phyloP scores from a whole-genome alignment of 1,140 invertebrate genomes.

The Drosophila littoralis region DNA sequence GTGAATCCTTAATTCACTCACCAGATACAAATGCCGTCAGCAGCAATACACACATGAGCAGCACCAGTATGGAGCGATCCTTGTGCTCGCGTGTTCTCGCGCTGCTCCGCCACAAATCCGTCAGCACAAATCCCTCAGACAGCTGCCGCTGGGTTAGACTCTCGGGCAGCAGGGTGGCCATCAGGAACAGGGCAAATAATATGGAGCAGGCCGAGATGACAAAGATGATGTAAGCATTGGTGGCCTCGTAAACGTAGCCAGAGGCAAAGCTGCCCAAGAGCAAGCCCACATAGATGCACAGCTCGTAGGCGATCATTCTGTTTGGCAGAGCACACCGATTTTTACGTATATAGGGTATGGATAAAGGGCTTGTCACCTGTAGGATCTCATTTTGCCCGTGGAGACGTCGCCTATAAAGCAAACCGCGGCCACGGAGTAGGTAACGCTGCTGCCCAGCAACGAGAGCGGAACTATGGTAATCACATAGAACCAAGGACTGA shows the following conservation, averaged over 20 bases:
- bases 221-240: constrained; percentile 54
- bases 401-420: constrained; percentile 88
- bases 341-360: neutral
- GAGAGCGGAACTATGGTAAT: constrained; percentile 86
- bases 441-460: constrained; percentile 86
- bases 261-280: constrained; percentile 87
- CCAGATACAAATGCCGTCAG: constrained; percentile 85
- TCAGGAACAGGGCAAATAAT: constrained; percentile 49
- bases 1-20: neutral
- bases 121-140: constrained; percentile 81
- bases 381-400: constrained; percentile 85
- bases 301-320: constrained; percentile 87
- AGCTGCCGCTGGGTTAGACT: constrained; percentile 37
- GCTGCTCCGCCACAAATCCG: constrained; percentile 86
- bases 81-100: constrained; percentile 86
- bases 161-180: constrained; percentile 65
- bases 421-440: constrained; percentile 86
- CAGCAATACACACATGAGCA: constrained; percentile 86
- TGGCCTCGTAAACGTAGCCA: constrained; percentile 66
- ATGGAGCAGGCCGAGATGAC: constrained; percentile 60
- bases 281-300: constrained; percentile 85
- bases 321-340: neutral
- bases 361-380: constrained; percentile 64
- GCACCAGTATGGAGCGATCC: constrained; percentile 86
- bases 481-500: constrained; percentile 87